Base-by-base conservation (phyloP, 2,797 vertebrate genomes). In the Poeciliopsis infans region DNA sequence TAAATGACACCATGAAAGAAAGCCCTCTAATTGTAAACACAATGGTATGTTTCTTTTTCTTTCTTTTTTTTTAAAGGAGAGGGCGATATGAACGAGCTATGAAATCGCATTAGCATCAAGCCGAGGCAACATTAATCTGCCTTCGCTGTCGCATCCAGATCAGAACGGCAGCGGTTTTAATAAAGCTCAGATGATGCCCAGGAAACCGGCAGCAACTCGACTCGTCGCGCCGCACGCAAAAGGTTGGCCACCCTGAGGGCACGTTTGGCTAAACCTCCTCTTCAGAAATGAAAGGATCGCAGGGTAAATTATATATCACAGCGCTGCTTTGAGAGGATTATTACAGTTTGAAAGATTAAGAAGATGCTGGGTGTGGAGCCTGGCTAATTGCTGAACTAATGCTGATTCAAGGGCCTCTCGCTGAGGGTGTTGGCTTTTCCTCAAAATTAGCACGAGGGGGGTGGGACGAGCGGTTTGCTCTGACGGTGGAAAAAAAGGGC, bases 371-470 rank as follows among this genome's bases (percentile, higher is more conserved):
- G 78, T 80, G 75, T 79, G 55, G 53, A 53, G 87, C 77, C 31
- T 36, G 18, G 66, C 59, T 90, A 85, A 91, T 91, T 86, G 75
- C 82, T 79, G 68, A 64, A 83, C 78, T 88, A 90, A 86, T 83
- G 81, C 78, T 64, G 72, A 89, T 88, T 89, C 81, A 71, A 89
- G 75, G 75, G 83, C 73, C 84, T 87, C 87, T 88, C 46, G 41
- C 47, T 61, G 55, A 72, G 75, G 89, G 80, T 79, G 82, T 76
- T 86, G 76, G 66, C 78, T 87, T 87, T 86, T 74, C 66, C 39
- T 80, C 8, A 0, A 68, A 86, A 87, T 81, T 77, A 77, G 45
- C 76, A 81, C 85, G 77, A 81, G 81, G 72, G 51, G 59, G 61
- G 80, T n/a, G n/a, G 18, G 47, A 51, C 20, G 18, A 90, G 72